A percentile compares a stretch with the other conserved stretches of the same genome.
Conservation (phyloP, 2,888 invertebrate species). For the Cremastinae sp. region DNA sequence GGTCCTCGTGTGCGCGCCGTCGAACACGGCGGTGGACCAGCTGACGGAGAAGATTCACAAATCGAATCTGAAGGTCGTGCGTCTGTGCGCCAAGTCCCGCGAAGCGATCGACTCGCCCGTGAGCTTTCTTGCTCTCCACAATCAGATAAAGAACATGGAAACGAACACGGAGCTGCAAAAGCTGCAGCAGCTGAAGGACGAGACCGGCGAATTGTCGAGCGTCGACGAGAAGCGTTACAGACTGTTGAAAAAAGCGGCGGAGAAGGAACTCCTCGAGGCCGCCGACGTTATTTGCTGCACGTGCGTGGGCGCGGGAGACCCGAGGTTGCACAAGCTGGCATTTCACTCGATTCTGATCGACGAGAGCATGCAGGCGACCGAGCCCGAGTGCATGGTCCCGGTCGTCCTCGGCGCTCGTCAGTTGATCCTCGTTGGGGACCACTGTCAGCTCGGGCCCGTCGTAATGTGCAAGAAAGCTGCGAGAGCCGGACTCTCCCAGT, state of each 20-base stretch:
- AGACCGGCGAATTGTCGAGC: conserved; percentile 97
- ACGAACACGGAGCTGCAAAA: conserved; percentile 96
- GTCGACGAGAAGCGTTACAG: conserved; percentile 97
- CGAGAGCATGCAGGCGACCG: conserved; percentile 98
- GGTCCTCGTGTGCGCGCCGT: conserved; percentile 98
- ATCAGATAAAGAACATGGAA: conserved; percentile 97
- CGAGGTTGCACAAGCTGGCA: conserved; percentile 93
- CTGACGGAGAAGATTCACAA: conserved; percentile 99
- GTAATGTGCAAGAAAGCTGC: conserved; percentile 99
- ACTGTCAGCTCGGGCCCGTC: conserved; percentile 99
- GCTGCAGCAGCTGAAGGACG: conserved; percentile 97
- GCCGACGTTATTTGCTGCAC: conserved; percentile 99
- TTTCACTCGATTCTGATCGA: conserved; percentile 98
- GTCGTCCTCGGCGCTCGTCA: conserved; percentile 98
- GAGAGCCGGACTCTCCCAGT: conserved; percentile 97
- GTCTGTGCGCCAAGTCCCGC: conserved; percentile 98
- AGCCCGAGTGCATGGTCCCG: conserved; percentile 99
- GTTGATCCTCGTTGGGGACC: conserved; percentile 98
- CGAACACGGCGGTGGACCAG: conserved; percentile 99
- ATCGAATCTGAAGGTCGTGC: conserved; percentile 95
- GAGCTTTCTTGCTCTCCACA: conserved; percentile 97
- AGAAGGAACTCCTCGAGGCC: conserved; percentile 93
- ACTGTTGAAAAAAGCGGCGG: conserved; percentile 92
- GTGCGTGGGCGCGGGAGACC: conserved; percentile 99
- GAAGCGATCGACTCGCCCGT: conserved; percentile 99